These are phyloP conservation scores for Pocota personata DNA, from an alignment of 2,888 invertebrate species.

Conservation along the genomic window DNA sequence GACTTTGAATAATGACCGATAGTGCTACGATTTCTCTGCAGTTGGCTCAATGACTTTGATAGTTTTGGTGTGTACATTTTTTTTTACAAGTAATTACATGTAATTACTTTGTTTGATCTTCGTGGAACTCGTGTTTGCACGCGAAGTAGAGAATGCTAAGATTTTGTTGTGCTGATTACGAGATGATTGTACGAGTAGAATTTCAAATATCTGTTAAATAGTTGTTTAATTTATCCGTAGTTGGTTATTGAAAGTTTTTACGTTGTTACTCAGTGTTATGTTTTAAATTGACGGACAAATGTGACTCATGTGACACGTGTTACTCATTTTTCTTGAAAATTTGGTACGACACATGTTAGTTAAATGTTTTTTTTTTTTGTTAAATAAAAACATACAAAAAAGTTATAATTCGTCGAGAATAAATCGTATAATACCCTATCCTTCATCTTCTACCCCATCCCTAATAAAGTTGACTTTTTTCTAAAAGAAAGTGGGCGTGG, in stretches of 20 bases:
- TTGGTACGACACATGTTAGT: too few relatives aligned
- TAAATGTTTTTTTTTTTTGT: too few relatives aligned
- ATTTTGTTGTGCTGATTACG: neutral
- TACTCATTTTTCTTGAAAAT: too few relatives aligned
- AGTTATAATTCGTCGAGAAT: too few relatives aligned
- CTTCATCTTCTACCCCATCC: too few relatives aligned
- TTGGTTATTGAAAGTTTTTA: neutral
- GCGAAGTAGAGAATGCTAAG: neutral
- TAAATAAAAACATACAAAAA: too few relatives aligned
- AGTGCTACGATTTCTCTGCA: neutral
- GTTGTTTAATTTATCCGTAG: neutral
- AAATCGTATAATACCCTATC: too few relatives aligned
- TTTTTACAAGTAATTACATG: constrained; percentile 14
- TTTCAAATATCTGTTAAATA: neutral
- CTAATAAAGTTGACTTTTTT: too few relatives aligned
- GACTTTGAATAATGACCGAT: neutral
- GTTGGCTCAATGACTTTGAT: neutral
- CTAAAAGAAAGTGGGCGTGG: too few relatives aligned
- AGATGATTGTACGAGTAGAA: neutral
- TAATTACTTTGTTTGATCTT: constrained; percentile 23
- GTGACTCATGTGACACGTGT: too few relatives aligned
- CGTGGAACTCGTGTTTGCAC: constrained; percentile 33
- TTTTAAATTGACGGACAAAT: neutral
- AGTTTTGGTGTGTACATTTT: neutral
- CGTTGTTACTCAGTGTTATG: neutral